Percentiles rank a stretch among this genome's conserved stretches.
Conservation (phyloP, 2,113 vertebrate genomes). For the Apistogramma diplotaenia region DNA sequence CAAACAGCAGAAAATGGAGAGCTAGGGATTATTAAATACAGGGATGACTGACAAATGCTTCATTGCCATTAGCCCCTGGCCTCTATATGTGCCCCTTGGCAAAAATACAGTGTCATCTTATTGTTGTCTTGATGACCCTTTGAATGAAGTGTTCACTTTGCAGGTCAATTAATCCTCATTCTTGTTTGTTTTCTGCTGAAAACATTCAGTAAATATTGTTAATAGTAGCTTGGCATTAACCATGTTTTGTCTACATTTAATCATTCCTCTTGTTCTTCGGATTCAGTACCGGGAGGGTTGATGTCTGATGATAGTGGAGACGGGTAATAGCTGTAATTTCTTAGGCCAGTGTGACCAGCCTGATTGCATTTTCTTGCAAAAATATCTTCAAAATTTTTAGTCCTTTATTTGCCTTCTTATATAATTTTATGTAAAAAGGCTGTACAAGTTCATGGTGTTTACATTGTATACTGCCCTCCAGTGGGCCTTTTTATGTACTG, state of each 20-base stretch:
- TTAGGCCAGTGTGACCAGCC: not conserved
- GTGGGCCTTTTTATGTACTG: slow-evolving; percentile 55
- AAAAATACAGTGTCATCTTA: slow-evolving; percentile 53
- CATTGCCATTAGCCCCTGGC: slow-evolving; percentile 92
- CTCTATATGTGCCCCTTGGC: slow-evolving; percentile 75
- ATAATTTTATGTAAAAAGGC: not conserved
- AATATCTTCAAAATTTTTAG: not conserved
- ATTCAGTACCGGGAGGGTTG: not conserved
- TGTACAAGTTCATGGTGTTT: not conserved
- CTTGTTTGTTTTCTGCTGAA: not conserved
- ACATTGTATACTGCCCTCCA: slow-evolving; percentile 61
- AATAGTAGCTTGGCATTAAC: not conserved
- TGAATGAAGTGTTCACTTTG: slow-evolving; percentile 26
- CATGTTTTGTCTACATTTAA: not conserved
- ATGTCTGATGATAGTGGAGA: not conserved
- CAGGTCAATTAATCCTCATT: slow-evolving; percentile 22
- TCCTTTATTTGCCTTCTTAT: not conserved
- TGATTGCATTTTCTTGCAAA: not conserved
- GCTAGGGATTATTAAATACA: slow-evolving; percentile 90
- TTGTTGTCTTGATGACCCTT: slow-evolving; percentile 51
- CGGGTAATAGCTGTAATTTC: not conserved
- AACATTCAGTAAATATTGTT: not conserved
- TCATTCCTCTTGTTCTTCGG: not conserved
- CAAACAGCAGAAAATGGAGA: slow-evolving; percentile 90
- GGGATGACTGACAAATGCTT: slow-evolving; percentile 89